Conservation (phyloP, 2,888 invertebrate genomes). For the Scaptomyza parva region DNA sequence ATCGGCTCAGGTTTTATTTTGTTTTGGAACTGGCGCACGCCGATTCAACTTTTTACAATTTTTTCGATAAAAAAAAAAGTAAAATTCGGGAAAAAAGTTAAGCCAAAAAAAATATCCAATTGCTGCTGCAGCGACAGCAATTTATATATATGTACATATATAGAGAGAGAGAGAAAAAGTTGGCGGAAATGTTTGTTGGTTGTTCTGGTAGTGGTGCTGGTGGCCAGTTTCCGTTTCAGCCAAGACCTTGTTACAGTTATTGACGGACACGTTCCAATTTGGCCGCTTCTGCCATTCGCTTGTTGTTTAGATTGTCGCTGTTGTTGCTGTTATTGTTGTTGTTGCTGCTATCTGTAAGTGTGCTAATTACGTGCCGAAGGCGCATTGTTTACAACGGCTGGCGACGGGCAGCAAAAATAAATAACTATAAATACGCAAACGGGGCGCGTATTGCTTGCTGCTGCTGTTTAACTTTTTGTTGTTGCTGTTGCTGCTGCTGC, state of each 20-base stretch:
- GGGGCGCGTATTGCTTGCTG: conserved; percentile 49
- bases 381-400: conserved; percentile 73
- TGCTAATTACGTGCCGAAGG: conserved; percentile 78
- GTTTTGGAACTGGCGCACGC: conserved; percentile 66
- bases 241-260: conserved; percentile 76
- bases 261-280: conserved; percentile 76
- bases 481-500: conserved; percentile 12
- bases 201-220: conserved; percentile 30
- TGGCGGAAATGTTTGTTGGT: conserved; percentile 57
- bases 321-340: conserved; percentile 22
- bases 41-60: conserved; percentile 68
- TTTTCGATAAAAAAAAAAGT: conserved; percentile 32
- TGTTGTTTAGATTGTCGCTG: conserved; percentile 9
- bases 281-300: conserved; percentile 24
- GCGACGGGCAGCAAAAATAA: conserved; percentile 62
- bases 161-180: conserved; percentile 41
- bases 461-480: conserved; percentile 27
- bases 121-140: conserved; percentile 10
- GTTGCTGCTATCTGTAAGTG: conserved; percentile 63
- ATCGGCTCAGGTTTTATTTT: conserved; percentile 42
- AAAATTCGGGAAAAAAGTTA: conserved; percentile 11
- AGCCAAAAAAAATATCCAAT: conserved; percentile 27
- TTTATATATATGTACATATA: no score
- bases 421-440: conserved; percentile 69
- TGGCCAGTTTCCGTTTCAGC: conserved; percentile 58